Percentiles rank a stretch among this genome's conserved stretches.
These are phyloP conservation scores for Pomacea canaliculata DNA, from an alignment of 2,888 invertebrate species.

Conservation along the genomic window DNA sequence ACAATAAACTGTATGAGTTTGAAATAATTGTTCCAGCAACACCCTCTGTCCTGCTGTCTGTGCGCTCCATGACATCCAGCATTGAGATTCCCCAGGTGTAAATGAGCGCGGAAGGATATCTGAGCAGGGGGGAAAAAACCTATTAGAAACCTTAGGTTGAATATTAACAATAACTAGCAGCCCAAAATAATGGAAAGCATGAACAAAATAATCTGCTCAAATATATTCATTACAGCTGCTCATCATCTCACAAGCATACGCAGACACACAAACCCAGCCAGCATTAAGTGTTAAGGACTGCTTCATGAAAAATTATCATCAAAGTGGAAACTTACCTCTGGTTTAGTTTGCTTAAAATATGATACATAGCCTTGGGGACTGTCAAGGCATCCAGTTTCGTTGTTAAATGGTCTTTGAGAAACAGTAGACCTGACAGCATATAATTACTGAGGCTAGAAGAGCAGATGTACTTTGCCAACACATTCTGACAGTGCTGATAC, in stretches of 20 bases:
- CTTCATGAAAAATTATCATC: no score
- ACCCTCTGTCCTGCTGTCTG: background rate
- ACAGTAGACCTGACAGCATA: constrained; percentile 21
- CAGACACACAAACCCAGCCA: no score
- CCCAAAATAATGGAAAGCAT: no score
- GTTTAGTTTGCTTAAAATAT: constrained; percentile 30
- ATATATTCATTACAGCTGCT: no score
- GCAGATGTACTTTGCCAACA: background rate
- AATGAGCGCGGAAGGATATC: background rate
- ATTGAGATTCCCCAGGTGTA: constrained; percentile 1
- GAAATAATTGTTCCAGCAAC: background rate
- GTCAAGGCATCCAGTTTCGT: constrained; percentile 10
- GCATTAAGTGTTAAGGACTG: no score
- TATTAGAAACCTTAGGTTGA: background rate
- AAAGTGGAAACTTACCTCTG: constrained; percentile 6
- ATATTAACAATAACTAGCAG: no score
- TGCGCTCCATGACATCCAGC: background rate
- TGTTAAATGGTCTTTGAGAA: constrained; percentile 5
- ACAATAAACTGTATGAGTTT: constrained; percentile 22
- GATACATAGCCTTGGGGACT: constrained; percentile 23
- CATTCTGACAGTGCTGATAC: constrained; percentile 7
- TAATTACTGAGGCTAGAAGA: constrained; percentile 4
- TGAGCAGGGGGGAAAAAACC: background rate
- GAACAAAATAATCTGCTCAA: no score
- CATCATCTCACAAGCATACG: no score